Base-by-base conservation (phyloP, 2,113 vertebrate genomes). In the Vulpes vulpes region DNA sequence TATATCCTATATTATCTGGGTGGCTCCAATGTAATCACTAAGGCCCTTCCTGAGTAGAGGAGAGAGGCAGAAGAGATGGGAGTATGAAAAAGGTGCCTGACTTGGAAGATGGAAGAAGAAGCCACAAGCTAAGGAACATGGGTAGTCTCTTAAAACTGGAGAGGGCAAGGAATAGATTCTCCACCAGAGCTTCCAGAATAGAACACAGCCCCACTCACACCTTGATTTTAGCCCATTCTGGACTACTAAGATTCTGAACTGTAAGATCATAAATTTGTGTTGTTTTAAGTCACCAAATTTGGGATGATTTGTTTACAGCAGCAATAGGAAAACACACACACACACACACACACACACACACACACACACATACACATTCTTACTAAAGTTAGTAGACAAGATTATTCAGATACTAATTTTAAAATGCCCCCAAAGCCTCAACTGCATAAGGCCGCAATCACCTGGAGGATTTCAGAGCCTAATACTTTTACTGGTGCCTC, bases 401-500 rank as follows among this genome's bases (percentile, higher is more conserved):
- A 22, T 62, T 69, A 95, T 86, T 85, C 74, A 78, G 69, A 74
- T 53, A 20, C 10, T 49, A 8, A 30, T 91, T 80, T 43, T 43
- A 74, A 96, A 94, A 93, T 62, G 27, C 20, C 74, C 94, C 94
- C 30, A 82, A 71, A 84, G n/a, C n/a, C 57, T 81, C 32, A 43
- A 38, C 30, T 59, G 30, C 8, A 8, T 35, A 59, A 89, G 84
- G 19, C 86, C 60, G 57, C 38, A 60, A 0, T 86, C 38, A 30
- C 25, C 89, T 65, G 23, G 94, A 88, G 92, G 84, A 73, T 79
- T 90, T 78, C 53, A 43, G 38, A 84, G 20, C 57, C 53, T 96
- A 64, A 74, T 55, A 53, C 71, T 49, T 88, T 35, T 35, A 2
- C 65, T 62, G 86, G 89, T 80, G 71, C 55, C 80, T 59, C 10